Conservation (phyloP, 2,113 vertebrate species). For the Ictalurus furcatus region DNA sequence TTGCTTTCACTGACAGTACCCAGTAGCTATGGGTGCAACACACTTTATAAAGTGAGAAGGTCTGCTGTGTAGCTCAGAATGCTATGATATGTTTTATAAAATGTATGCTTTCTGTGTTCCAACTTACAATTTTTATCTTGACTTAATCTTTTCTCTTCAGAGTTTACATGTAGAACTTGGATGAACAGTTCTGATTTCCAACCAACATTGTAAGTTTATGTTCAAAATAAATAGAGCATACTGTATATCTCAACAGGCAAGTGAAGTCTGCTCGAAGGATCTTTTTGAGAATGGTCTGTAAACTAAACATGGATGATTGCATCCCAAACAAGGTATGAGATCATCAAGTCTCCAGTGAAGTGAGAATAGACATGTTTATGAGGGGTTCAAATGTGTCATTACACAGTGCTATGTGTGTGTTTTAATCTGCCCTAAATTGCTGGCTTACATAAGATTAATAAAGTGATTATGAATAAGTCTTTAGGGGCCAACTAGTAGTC, state of each 20-base stretch:
- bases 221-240: constrained; percentile 44
- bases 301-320: constrained; percentile 29
- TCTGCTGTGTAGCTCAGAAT: not conserved
- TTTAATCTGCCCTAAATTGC: constrained; percentile 57
- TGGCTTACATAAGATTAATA: constrained; percentile 72
- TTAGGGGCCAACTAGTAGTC: constrained; percentile 68
- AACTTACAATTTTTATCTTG: not conserved
- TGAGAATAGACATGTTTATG: constrained; percentile 44
- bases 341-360: constrained; percentile 42
- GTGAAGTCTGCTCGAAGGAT: constrained; percentile 34
- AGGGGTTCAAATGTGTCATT: constrained; percentile 36
- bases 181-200: constrained; percentile 39
- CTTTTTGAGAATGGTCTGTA: constrained; percentile 21
- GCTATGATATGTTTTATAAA: not conserved
- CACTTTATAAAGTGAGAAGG: not conserved
- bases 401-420: constrained; percentile 5
- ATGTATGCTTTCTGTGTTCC: not conserved
- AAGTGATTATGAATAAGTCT: constrained; percentile 66
- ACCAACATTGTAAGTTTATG: constrained; percentile 44
- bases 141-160: constrained; percentile 6
- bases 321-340: constrained; percentile 45
- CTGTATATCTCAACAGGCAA: constrained; percentile 38
- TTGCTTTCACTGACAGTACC: constrained; percentile 21
- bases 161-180: constrained; percentile 40
- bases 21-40: constrained; percentile 15